Evolutionary conservation across 2,888 invertebrate species (phyloP).

Genomic region (Synanthedon myopaeformis): DNA sequence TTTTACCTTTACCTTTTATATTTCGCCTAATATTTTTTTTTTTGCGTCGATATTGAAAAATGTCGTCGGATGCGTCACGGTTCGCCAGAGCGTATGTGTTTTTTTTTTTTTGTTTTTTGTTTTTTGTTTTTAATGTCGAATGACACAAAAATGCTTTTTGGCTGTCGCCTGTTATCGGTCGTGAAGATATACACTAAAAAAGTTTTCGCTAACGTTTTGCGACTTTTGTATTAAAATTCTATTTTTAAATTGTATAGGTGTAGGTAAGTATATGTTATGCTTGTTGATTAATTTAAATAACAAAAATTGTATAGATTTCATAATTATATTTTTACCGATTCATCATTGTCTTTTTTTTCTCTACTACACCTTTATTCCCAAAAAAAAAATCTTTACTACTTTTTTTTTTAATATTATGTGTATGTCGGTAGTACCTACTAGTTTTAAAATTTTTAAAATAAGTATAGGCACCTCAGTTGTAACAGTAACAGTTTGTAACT

Average conservation of each 20-base stretch:
- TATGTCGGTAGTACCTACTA: too few relatives aligned
- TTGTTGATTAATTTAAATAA: too few relatives aligned
- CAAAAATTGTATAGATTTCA: too few relatives aligned
- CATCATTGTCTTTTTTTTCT: too few relatives aligned
- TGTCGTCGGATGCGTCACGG: conserved; percentile 51
- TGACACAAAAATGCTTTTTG: conserved; percentile 69
- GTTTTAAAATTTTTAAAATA: too few relatives aligned
- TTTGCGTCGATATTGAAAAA: conserved; percentile 47
- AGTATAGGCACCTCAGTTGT: too few relatives aligned
- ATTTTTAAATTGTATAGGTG: not conserved
- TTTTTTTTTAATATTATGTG: too few relatives aligned
- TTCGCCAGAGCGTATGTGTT: conserved; percentile 25
- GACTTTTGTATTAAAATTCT: conserved; percentile 46
- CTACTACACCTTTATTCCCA: too few relatives aligned
- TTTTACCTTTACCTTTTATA: conserved; percentile 8
- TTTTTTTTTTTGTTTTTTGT: conserved; percentile 35
- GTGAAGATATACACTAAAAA: conserved; percentile 33
- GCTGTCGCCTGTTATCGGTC: conserved; percentile 53
- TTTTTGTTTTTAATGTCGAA: conserved; percentile 27
- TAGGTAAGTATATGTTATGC: too few relatives aligned
- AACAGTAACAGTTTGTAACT: too few relatives aligned
- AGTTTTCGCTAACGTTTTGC: conserved; percentile 23
- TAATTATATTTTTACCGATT: too few relatives aligned
- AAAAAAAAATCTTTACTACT: too few relatives aligned
- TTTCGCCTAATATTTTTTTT: conserved; percentile 4